These are phyloP conservation scores for Hydrozoanthus tunicans DNA, from an alignment of 64 coral and sea anemone species.

Conservation along the genomic window DNA sequence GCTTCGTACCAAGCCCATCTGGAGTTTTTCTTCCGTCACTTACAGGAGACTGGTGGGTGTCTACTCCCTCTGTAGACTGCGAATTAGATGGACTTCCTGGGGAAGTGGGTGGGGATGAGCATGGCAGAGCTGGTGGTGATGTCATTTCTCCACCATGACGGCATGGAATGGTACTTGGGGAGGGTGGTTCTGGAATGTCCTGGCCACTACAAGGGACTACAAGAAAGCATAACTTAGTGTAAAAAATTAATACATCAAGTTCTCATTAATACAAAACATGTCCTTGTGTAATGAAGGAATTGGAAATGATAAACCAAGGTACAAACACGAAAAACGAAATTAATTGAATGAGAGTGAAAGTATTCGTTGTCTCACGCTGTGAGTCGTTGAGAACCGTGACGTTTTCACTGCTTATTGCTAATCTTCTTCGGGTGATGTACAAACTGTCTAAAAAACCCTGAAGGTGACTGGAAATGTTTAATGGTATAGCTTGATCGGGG, in stretches of 20 bases:
- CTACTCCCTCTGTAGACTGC: slow-evolving; percentile 3
- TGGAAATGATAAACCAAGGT: no score
- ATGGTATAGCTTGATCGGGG: no score
- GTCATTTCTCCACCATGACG: neutral
- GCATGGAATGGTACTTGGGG: slow-evolving; percentile 41
- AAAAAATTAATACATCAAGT: neutral
- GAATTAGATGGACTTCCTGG: neutral
- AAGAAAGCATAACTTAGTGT: neutral
- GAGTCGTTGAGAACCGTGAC: no score
- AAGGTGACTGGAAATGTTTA: no score
- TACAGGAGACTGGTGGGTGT: slow-evolving; percentile 34
- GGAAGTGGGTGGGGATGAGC: slow-evolving; percentile 16
- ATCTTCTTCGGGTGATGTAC: no score
- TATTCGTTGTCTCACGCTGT: no score
- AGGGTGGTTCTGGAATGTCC: slow-evolving; percentile 40
- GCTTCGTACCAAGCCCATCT: slow-evolving; percentile 34
- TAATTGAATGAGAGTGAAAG: no score
- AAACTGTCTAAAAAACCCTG: no score
- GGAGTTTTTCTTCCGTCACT: slow-evolving; percentile 37
- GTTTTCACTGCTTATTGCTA: no score
- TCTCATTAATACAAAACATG: neutral
- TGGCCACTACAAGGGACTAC: neutral
- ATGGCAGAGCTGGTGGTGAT: neutral
- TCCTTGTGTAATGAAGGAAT: no score
- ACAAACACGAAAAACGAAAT: no score